Evolutionary conservation across 2,797 vertebrate genomes (phyloP), one percentile per base, ranked within the genome.

Genomic region (Muraenolepis orangiensis): DNA sequence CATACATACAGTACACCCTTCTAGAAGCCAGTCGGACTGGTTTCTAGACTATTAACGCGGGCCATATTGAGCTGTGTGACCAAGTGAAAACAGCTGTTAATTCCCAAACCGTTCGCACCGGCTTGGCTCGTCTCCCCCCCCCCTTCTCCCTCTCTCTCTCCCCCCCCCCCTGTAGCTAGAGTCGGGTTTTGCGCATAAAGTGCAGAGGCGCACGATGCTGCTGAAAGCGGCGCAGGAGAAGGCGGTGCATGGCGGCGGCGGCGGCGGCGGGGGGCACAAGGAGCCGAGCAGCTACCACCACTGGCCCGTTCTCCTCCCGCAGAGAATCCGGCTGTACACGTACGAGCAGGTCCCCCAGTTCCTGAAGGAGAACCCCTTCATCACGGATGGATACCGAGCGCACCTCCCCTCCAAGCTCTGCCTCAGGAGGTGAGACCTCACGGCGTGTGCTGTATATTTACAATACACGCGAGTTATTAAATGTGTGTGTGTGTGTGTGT

Each of bases 381-480:
- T 99, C 91, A 99, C 98, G 3, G 98, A 98, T 23, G 97, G 98
- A 71, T 99, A 99, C 93, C 92, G 98, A 85, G 98, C 98, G 34
- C 97, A 97, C 88, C 93, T 99, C 78, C 96, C 98, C 74, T 98
- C 97, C 78, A 95, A 93, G 38, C 94, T 99, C 73, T 99, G 98
- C 82, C 91, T 99, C 76, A 96, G 94, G 90, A 99, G 98, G 98
- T 99, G 85, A 83, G 73, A 70, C 42, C n/a, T n/a, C n/a, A n/a
- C n/a, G n/a, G n/a, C n/a, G n/a, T n/a, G n/a, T n/a, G n/a, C n/a
- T 34, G 5, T 38, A 6, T 38, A 20, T 18, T 7, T 23, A 20
- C 7, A 11, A n/a, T 1, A 20, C 42, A 20, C 16, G 18, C 42
- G 18, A 6, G 42, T 46, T 18, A 20, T 20, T 5, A 4, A 4